Evolutionary conservation across 37 sponge, comb jelly and placozoan genomes (phyloP).

Genomic region (Hexactinellida sp.): DNA sequence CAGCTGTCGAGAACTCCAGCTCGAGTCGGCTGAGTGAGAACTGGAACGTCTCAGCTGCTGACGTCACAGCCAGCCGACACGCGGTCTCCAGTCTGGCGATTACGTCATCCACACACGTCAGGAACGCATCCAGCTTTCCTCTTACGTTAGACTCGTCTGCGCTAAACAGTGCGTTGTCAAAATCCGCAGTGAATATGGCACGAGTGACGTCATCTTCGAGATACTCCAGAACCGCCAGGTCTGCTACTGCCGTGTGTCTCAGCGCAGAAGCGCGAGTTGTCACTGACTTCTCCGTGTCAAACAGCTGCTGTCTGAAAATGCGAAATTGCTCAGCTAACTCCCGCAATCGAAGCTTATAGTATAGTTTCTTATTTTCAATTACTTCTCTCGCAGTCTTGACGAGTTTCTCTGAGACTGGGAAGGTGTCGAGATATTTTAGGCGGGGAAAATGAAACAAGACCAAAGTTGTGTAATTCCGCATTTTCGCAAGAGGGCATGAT

Average conservation of each 20-base stretch:
- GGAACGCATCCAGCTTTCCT: neutral
- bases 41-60: neutral
- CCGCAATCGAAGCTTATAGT: neutral
- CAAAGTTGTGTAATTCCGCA: neutral
- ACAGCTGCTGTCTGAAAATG: neutral
- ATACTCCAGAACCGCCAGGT: neutral
- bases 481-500: neutral
- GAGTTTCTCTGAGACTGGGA: neutral
- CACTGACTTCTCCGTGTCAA: neutral
- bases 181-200: neutral
- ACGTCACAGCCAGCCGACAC: neutral
- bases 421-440: neutral
- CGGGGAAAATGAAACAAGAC: neutral
- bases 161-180: neutral
- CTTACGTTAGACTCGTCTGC: neutral
- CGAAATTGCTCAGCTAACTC: neutral
- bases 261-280: neutral
- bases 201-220: slow-evolving; percentile 8
- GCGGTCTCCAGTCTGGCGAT: neutral
- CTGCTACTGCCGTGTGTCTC: neutral
- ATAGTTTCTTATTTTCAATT: neutral
- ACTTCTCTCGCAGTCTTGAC: slow-evolving; percentile 1
- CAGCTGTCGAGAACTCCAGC: neutral
- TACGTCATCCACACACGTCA: neutral
- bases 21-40: neutral